Conservation (phyloP, 2,113 vertebrate species). For the Zosterops pallidus region DNA sequence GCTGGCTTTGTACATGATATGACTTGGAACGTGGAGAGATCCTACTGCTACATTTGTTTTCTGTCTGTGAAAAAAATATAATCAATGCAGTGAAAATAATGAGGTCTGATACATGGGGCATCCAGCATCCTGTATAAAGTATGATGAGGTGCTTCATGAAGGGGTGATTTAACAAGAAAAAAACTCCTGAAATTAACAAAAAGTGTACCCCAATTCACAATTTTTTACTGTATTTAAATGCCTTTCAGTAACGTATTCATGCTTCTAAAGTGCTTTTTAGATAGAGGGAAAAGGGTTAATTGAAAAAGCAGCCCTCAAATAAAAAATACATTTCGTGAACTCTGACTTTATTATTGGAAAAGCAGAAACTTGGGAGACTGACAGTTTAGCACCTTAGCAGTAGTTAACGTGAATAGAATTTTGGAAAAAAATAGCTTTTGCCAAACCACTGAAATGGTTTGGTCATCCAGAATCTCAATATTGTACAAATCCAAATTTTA, state of each 20-base stretch:
- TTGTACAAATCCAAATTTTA: not conserved
- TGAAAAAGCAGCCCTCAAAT: not conserved
- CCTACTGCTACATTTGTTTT: not conserved
- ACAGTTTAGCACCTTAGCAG: not conserved
- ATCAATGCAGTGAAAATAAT: not conserved
- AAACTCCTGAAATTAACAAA: not conserved
- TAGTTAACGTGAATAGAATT: not conserved
- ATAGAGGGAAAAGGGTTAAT: not conserved
- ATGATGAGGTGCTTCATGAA: not conserved
- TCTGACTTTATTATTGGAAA: not conserved
- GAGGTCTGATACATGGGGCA: not conserved
- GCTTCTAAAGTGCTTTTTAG: not conserved
- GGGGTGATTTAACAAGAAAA: not conserved
- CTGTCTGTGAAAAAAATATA: not conserved
- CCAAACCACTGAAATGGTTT: not conserved
- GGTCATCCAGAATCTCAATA: not conserved
- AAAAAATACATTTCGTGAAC: not conserved
- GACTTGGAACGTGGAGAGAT: not conserved
- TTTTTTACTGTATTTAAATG: not conserved
- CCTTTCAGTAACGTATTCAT: not conserved
- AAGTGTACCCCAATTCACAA: not conserved
- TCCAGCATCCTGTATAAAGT: not conserved
- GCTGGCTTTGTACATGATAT: not conserved
- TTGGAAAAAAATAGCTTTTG: not conserved
- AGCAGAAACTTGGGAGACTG: not conserved